Percentiles rank a stretch among this genome's conserved stretches.
Conservation (phyloP, 2,113 vertebrate genomes). For the Oncorhynchus mykiss region DNA sequence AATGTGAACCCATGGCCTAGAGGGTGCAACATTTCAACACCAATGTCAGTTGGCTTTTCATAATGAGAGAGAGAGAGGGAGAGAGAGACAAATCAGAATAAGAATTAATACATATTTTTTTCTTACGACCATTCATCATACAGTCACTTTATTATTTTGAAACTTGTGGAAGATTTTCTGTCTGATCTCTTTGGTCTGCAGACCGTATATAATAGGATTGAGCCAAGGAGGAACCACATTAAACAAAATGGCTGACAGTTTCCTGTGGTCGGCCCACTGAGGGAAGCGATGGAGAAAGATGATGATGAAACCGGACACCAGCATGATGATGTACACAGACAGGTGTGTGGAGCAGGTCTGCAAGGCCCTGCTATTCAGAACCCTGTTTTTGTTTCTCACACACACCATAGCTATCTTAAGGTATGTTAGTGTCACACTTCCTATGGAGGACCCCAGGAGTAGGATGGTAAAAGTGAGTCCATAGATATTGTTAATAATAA, state of each 20-base stretch:
- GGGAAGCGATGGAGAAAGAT: conserved; percentile 55
- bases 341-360: conserved; percentile 65
- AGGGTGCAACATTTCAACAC: too few species aligned
- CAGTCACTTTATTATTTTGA: conserved; percentile 14
- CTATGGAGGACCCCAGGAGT: conserved; percentile 36
- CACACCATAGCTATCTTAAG: conserved; percentile 48
- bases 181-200: conserved; percentile 57
- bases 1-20: too few species aligned
- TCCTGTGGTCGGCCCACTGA: conserved; percentile 27
- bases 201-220: conserved; percentile 58
- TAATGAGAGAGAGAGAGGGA: too few species aligned
- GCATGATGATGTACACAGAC: conserved; percentile 48
- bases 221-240: conserved; percentile 41
- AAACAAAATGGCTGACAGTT: conserved; percentile 46
- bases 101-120: too few species aligned
- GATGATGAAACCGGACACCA: conserved; percentile 8
- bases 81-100: too few species aligned
- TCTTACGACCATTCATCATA: not conserved
- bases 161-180: conserved; percentile 30
- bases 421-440: conserved; percentile 56
- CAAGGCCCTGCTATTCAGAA: conserved; percentile 43
- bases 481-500: conserved; percentile 56
- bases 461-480: conserved; percentile 37
- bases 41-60: too few species aligned
- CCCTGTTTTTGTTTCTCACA: conserved; percentile 27